Base-by-base conservation (phyloP, 2,113 vertebrate genomes). In the Dolichotis patagonum region DNA sequence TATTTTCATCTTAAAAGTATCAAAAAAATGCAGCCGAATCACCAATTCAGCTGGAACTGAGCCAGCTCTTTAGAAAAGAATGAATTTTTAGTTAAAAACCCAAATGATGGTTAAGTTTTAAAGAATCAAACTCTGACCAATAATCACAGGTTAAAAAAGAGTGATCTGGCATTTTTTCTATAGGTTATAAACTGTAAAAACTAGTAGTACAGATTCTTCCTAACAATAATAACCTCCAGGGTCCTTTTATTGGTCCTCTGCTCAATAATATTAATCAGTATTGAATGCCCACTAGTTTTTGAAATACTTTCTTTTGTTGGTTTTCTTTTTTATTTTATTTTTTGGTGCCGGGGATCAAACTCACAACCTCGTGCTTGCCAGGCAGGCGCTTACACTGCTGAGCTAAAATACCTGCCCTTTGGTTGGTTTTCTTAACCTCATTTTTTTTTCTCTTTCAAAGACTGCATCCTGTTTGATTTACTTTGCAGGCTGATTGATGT, bases 11-110 rank as follows among this genome's bases (percentile, higher is more conserved):
- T 96, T 71, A 56, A 78, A 94, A 84, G 20, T 26, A 65, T 16
- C 41, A 85, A 91, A 84, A 19, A 58, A 41, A 77, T 63, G 5
- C 20, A 16, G 4, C 30, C 46, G 73, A 86, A 60, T 93, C 6
- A 58, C 30, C 38, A 7, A 81, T 20, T 38, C 46, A 3, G 35
- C 32, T 85, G 38, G 63, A 60, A 30, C 67, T 69, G 38, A 92
- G 26, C 10, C 8, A 52, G 49, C 49, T 52, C 49, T 84, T 91
- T 97, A 77, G 84, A 67, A 88, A 94, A 92, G 56, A 89, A 32
- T 43, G 56, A 89, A 32, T 43, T 60, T 86, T 85, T 94, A 35
- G 7, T 85, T 90, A 82, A 89, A 96, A 95, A 85, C 4, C 26
- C 16, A 49, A 62, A 26, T 6, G 2, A 46, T 65, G 6, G 86